Evolutionary conservation across 2,888 invertebrate genomes (phyloP), one percentile per base, ranked within the genome.

Genomic region (Malthinus flaveolus): DNA sequence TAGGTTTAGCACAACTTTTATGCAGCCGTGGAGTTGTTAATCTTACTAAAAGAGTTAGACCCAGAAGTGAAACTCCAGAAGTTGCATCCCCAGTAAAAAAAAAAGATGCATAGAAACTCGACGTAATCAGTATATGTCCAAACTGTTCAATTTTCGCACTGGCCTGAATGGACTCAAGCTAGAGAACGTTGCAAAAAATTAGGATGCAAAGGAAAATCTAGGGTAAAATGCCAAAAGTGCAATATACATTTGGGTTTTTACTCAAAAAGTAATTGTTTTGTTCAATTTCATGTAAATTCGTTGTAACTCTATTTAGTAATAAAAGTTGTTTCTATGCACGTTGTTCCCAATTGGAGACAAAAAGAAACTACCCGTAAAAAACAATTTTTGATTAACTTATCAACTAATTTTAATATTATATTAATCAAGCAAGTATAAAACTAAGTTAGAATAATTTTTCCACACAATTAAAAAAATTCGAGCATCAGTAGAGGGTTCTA

Each of bases 171-270:
- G 45, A 59, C 54, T 15, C 13, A 47, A 35, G 35, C 15, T 15
- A 54, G 54, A 33, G 54, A 54, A 47, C 15, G 54, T 8, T 55
- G 55, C 33, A 55, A 55, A 23, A 11, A 8, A 31, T 8, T 35
- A 9, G 11, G 10, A 23, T 55, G 59, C 33, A 49, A 37, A 11
- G 51, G 59, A 47, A 59, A 59, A 37, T 56, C 56, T 1, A 50
- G 51, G 12, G 51, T 55, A 10, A 50, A 51, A 39, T 56, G 55
- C 34, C 32, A 32, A 32, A 59, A 56, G 34, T 59, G 50, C 11
- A 51, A 56, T 9, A 13, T 39, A 15, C 34, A 34, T 54, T 54
- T 56, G 11, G 32, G 35, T 55, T 54, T 59, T 48, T 54, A 50
- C 15, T 44, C 42, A 1, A 50, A 50, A 23, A 23, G 23, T 23